Base-by-base conservation (phyloP, 2,797 vertebrate genomes). In the Sebastes hubbsi region DNA sequence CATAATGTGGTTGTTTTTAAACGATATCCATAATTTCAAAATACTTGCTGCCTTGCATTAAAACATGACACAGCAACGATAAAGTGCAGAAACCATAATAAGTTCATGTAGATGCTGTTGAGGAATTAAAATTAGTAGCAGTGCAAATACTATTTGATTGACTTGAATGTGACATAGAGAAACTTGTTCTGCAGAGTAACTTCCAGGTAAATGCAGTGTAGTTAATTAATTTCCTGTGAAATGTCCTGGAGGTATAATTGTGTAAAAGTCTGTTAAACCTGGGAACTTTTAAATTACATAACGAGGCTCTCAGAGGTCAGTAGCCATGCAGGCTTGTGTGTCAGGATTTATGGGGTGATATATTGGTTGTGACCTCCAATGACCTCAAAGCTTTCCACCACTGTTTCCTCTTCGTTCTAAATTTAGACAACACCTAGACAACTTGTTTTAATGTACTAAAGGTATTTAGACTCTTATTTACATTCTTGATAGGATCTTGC, bases 341-440 rank as follows among this genome's bases (percentile, higher is more conserved):
- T 71, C 27, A 78, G 60, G 27, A 49, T 66, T 64, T 68, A 12
- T 72, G 8, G 0, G 6, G 10, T 32, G 29, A 30, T 62, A 78
- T 86, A 81, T 81, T 83, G 62, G 67, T 61, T 65, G 27, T 68
- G 77, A 80, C 89, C 83, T 87, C 73, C 25, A 69, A 42, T 78
- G 75, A 80, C 80, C 77, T 63, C 12, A 36, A 7, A 22, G 22
- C 77, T 54, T 52, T 65, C 29, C 56, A 59, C 62, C n/a, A 8
- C 24, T 25, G 2, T 67, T 18, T 62, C 7, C 2, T 38, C 2
- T 13, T 42, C 55, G 11, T 10, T 34, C 62, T 80, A 82, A 87
- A 82, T 86, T 89, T 90, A 81, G 68, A 79, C 59, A 22, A 52
- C 29, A 64, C 24, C 1, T 18, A 6, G 11, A 75, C n/a, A 42